These are phyloP conservation scores for Atta cephalotes DNA, from an alignment of 1,140 invertebrate species.

Conservation along the genomic window DNA sequence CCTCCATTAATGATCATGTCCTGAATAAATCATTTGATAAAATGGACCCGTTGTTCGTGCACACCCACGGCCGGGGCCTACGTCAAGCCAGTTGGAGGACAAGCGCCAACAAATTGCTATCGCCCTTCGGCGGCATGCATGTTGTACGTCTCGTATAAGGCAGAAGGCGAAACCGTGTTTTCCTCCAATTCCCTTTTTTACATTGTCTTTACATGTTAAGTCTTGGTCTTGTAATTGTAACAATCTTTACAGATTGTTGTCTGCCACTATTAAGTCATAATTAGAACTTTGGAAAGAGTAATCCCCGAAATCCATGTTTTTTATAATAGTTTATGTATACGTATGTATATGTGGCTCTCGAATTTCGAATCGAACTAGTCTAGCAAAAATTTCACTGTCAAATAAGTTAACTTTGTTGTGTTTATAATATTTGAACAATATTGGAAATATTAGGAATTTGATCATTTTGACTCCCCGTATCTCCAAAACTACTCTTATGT, in stretches of 20 bases:
- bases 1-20: conserved; percentile 83
- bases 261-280: conserved; percentile 31
- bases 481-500: too few relatives aligned
- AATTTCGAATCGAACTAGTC: too few relatives aligned
- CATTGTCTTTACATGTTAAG: neutral
- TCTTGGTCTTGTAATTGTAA: conserved; percentile 7
- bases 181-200: conserved; percentile 10
- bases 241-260: neutral
- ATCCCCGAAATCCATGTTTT: too few relatives aligned
- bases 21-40: conserved; percentile 85
- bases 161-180: neutral
- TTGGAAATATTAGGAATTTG: too few relatives aligned
- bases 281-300: conserved; percentile 5
- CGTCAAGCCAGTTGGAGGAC: conserved; percentile 68
- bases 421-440: too few relatives aligned
- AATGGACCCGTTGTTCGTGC: conserved; percentile 79
- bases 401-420: too few relatives aligned
- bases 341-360: too few relatives aligned
- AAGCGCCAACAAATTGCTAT: conserved; percentile 76
- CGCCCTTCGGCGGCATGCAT: conserved; percentile 48
- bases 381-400: too few relatives aligned
- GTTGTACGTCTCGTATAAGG: conserved; percentile 41
- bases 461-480: too few relatives aligned
- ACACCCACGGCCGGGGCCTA: conserved; percentile 62
- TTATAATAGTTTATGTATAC: too few relatives aligned